These are phyloP conservation scores for Gnathonemus echidnorhynchus DNA, from an alignment of 2,113 vertebrate species.

Conservation along the genomic window DNA sequence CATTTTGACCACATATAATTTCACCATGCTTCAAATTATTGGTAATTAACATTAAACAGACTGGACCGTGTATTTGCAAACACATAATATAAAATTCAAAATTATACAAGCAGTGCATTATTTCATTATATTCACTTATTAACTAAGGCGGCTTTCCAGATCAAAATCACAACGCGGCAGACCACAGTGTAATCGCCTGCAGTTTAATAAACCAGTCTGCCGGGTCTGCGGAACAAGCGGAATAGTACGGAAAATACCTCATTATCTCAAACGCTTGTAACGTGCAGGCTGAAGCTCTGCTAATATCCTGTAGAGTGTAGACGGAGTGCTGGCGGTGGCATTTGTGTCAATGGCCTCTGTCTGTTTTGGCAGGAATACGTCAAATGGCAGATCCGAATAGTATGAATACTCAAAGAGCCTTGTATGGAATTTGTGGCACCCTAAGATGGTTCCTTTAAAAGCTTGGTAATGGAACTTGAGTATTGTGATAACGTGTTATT, in stretches of 20 bases:
- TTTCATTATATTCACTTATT: neutral
- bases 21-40: neutral
- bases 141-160: neutral
- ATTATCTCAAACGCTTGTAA: neutral
- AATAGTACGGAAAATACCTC: neutral
- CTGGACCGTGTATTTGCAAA: neutral
- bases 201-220: neutral
- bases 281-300: neutral
- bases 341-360: neutral
- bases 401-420: neutral
- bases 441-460: neutral
- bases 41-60: neutral
- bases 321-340: neutral
- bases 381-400: neutral
- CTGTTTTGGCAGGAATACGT: neutral
- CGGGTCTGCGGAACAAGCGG: neutral
- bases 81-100: neutral
- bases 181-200: neutral
- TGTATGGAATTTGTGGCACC: neutral
- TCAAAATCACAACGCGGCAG: neutral
- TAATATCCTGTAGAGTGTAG: neutral
- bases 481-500: neutral
- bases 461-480: neutral
- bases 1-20: neutral
- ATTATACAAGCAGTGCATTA: neutral